A percentile compares a stretch with the other conserved stretches of the same genome.
Evolutionary conservation across 2,888 invertebrate genomes (phyloP).

Genomic region (Synergus umbraculus): DNA sequence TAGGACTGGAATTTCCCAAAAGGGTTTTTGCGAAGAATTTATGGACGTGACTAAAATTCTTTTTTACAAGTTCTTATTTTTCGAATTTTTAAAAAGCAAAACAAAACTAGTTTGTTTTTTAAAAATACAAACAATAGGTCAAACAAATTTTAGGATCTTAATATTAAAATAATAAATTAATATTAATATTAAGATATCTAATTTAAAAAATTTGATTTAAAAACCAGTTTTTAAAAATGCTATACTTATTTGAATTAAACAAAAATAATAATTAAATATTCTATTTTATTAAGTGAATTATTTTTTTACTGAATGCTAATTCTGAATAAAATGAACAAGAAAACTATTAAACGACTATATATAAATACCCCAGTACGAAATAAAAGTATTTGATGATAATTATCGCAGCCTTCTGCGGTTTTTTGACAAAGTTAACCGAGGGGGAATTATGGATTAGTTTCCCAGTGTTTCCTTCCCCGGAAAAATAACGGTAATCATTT

Average conservation of each 20-base stretch:
- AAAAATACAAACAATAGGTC: too few relatives aligned
- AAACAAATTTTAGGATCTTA: too few relatives aligned
- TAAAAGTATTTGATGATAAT: not conserved
- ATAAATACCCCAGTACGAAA: not conserved
- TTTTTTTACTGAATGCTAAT: not conserved
- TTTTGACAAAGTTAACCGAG: not conserved
- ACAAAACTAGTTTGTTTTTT: too few relatives aligned
- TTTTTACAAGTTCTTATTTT: not conserved
- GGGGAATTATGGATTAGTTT: slow-evolving; percentile 17
- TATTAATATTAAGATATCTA: too few relatives aligned
- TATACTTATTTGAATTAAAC: too few relatives aligned
- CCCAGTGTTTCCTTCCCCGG: not conserved
- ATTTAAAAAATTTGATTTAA: too few relatives aligned
- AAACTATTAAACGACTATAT: not conserved
- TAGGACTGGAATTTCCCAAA: not conserved
- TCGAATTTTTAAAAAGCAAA: too few relatives aligned
- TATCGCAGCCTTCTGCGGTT: not conserved
- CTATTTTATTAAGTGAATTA: too few relatives aligned
- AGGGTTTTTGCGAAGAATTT: not conserved
- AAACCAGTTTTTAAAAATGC: too few relatives aligned
- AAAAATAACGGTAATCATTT: slow-evolving; percentile 11
- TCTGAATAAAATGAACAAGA: not conserved
- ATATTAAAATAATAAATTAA: too few relatives aligned
- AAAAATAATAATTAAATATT: too few relatives aligned
- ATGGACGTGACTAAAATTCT: not conserved